Conservation (phyloP, 1,140 invertebrate species). For the Sitophilus oryzae region DNA sequence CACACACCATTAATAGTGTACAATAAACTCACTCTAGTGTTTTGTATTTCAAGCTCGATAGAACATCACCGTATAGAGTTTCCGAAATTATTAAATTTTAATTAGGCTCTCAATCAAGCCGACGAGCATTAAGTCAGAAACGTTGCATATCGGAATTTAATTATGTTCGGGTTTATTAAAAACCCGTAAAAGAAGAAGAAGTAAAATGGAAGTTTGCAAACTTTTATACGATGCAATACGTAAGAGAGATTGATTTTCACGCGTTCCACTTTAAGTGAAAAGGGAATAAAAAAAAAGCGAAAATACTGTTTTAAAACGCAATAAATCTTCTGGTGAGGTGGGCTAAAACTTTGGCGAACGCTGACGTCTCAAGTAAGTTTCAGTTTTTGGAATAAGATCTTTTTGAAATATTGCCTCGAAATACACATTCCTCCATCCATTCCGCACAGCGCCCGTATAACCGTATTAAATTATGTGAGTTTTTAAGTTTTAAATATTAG, state of each 20-base stretch:
- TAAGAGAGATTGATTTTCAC: slow-evolving; percentile 1
- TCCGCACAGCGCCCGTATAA: not conserved
- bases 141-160: no score
- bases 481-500: slow-evolving; percentile 11
- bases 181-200: not conserved
- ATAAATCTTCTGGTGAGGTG: slow-evolving; percentile 28
- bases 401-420: slow-evolving; percentile 27
- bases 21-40: no score
- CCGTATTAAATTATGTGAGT: slow-evolving; percentile 18
- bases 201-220: no score
- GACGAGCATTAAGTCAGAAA: no score
- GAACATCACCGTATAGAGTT: no score
- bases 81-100: no score
- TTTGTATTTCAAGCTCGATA: no score
- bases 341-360: slow-evolving; percentile 26
- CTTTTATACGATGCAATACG: not conserved
- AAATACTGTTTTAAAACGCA: slow-evolving; percentile 30
- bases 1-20: no score
- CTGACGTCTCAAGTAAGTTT: slow-evolving; percentile 30
- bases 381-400: slow-evolving; percentile 28
- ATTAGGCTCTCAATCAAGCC: no score
- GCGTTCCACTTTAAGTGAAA: not conserved
- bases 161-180: slow-evolving; percentile 3
- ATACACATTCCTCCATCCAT: slow-evolving; percentile 10
- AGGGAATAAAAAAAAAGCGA: no score